Conservation (phyloP, 2,797 vertebrate genomes). For the Buphagus erythrorhynchus region DNA sequence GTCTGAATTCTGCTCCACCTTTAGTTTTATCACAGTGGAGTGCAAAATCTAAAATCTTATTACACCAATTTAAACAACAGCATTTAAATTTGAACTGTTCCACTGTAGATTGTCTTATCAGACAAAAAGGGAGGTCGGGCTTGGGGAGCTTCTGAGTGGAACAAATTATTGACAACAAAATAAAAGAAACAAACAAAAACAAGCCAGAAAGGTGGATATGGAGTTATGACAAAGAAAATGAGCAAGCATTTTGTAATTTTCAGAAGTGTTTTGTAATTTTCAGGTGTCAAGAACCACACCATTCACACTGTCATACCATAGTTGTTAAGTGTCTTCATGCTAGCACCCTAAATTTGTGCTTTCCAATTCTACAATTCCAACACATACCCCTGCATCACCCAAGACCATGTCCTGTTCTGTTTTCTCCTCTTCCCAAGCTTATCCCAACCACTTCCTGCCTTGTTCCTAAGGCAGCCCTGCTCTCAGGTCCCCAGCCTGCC, state of each 20-base stretch:
- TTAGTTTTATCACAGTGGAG: neutral
- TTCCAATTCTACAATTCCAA: neutral
- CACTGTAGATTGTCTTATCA: neutral
- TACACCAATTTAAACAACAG: neutral
- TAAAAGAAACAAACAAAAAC: neutral
- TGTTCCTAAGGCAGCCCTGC: neutral
- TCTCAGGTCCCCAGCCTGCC: neutral
- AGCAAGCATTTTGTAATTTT: neutral
- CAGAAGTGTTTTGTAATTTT: neutral
- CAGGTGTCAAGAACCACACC: neutral
- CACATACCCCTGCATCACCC: neutral
- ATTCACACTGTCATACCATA: fast-evolving
- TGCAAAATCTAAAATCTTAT: neutral
- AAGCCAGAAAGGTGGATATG: neutral
- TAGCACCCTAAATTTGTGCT: neutral
- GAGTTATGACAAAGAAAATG: neutral
- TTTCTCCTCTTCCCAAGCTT: neutral
- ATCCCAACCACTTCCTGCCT: neutral
- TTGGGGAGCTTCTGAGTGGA: neutral
- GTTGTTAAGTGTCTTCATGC: neutral
- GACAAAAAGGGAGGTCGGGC: neutral
- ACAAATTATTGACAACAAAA: neutral
- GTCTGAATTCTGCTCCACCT: neutral
- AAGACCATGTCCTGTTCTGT: neutral
- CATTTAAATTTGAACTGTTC: neutral